Percentiles rank a stretch among this genome's conserved stretches.
These are phyloP conservation scores for Pipa parva DNA, from an alignment of 2,113 vertebrate genomes.

Conservation along the genomic window DNA sequence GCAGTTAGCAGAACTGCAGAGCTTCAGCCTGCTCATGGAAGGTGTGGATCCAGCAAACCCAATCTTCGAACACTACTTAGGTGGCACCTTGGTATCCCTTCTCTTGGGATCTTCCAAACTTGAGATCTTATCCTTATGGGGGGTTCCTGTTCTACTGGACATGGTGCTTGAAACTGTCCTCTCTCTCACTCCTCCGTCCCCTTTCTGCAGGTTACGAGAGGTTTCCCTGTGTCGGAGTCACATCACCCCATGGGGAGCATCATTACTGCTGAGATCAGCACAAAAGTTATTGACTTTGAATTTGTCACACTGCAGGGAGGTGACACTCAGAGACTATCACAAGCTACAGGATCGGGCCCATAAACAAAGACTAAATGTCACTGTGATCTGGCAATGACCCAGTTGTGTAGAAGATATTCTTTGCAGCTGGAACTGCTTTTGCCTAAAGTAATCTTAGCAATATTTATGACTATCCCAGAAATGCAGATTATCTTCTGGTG, in stretches of 20 bases:
- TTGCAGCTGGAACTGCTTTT: too few relatives aligned
- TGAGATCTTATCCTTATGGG: constrained; percentile 28
- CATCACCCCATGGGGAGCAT: neutral
- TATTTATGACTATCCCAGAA: too few relatives aligned
- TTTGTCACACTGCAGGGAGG: constrained; percentile 47
- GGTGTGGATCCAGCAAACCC: accelerated
- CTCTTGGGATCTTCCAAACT: constrained; percentile 18
- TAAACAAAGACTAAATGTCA: constrained; percentile 40
- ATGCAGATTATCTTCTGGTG: too few relatives aligned
- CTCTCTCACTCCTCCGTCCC: accelerated
- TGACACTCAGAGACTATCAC: constrained; percentile 49
- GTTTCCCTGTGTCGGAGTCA: constrained; percentile 46
- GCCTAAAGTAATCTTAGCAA: too few relatives aligned
- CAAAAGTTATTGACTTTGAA: constrained; percentile 44
- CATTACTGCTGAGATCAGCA: constrained; percentile 42
- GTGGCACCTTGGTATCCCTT: constrained; percentile 39
- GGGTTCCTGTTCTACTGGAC: constrained; percentile 45
- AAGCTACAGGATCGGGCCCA: constrained; percentile 10
- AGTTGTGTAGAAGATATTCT: neutral
- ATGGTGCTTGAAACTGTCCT: constrained; percentile 44
- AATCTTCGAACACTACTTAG: neutral
- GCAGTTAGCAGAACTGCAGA: constrained; percentile 18
- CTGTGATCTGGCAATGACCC: constrained; percentile 49
- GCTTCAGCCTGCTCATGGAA: constrained; percentile 44
- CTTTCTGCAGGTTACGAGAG: constrained; percentile 39